Conservation (phyloP, 2,113 vertebrate genomes). For the Rhinolophus ferrumequinum region DNA sequence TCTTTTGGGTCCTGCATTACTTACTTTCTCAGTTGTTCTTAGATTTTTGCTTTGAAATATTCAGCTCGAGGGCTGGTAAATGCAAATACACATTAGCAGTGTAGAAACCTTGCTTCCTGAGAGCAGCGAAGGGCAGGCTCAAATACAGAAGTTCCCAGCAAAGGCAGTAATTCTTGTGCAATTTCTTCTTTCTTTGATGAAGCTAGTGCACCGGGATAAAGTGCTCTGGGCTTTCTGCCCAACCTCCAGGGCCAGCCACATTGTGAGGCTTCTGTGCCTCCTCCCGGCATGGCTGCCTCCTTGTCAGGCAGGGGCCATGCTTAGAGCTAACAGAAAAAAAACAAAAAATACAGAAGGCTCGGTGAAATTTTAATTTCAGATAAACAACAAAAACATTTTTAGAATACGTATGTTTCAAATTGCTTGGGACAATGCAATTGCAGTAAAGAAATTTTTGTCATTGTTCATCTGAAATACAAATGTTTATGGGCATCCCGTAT, state of each 20-base stretch:
- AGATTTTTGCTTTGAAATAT: slow-evolving; percentile 7
- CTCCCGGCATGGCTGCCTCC: background rate
- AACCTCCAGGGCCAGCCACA: background rate
- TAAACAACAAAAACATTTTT: background rate
- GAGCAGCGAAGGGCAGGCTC: background rate
- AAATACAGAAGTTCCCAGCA: background rate
- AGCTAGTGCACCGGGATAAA: background rate
- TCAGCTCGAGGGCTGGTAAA: background rate
- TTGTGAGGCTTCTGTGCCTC: background rate
- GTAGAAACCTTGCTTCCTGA: background rate
- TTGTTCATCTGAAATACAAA: background rate
- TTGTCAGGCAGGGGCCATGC: background rate
- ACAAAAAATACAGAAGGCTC: background rate
- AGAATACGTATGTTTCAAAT: background rate
- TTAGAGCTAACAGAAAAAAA: background rate
- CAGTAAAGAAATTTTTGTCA: background rate
- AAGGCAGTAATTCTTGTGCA: background rate
- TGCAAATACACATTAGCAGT: background rate
- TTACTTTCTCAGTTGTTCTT: background rate
- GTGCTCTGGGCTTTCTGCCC: background rate
- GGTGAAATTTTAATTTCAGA: background rate
- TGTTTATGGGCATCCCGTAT: background rate
- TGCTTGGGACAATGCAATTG: background rate
- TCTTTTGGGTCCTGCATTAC: background rate
- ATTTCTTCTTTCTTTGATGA: background rate